Conservation (phyloP, 2,888 invertebrate genomes). For the Watsonalla binaria region DNA sequence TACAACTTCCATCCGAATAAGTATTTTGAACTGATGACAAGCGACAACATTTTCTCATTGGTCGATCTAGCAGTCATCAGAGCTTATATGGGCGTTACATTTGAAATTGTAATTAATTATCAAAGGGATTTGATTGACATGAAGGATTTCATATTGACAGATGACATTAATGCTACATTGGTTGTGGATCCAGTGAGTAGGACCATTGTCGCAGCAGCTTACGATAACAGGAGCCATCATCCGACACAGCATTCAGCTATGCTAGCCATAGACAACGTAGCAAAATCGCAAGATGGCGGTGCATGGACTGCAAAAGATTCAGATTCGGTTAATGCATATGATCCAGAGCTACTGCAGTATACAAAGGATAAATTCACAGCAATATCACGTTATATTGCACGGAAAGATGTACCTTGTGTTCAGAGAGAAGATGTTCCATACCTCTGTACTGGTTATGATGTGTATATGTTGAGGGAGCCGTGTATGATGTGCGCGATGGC, state of each 20-base stretch:
- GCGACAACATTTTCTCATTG: conserved; percentile 79
- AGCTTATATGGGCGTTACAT: conserved; percentile 77
- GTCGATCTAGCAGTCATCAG: conserved; percentile 76
- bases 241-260: conserved; percentile 91
- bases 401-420: conserved; percentile 66
- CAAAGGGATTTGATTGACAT: conserved; percentile 7
- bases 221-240: conserved; percentile 77
- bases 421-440: conserved; percentile 78
- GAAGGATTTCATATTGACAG: conserved; percentile 19
- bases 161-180: conserved; percentile 58
- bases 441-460: conserved; percentile 91
- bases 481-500: conserved; percentile 98
- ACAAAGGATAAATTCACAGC: conserved; percentile 44
- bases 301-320: conserved; percentile 69
- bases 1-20: conserved; percentile 91
- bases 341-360: conserved; percentile 45
- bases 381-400: conserved; percentile 34
- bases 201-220: conserved; percentile 83
- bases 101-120: conserved; percentile 71
- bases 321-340: conserved; percentile 50
- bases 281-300: conserved; percentile 89
- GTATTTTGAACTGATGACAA: conserved; percentile 82
- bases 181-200: conserved; percentile 85
- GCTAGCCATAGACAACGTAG: conserved; percentile 91
- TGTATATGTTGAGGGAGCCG: conserved; percentile 91